Conservation (phyloP, 1,140 invertebrate species). For the Drosophila repleta region DNA sequence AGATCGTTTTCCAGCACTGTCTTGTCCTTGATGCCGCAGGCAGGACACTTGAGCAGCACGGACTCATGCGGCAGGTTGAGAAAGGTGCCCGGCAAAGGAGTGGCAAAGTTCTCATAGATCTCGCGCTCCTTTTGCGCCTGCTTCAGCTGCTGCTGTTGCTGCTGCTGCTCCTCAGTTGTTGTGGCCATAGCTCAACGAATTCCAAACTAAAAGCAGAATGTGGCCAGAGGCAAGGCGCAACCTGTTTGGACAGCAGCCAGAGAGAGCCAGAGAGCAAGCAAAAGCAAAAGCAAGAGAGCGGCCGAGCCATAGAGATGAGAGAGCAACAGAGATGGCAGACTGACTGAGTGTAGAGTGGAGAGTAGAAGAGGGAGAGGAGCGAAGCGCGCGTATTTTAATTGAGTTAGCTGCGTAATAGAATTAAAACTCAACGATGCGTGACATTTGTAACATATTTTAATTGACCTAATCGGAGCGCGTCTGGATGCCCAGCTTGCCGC, state of each 20-base stretch:
- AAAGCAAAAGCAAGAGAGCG: background rate
- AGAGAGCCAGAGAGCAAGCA: conserved; percentile 15
- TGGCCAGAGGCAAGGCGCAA: conserved; percentile 30
- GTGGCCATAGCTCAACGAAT: conserved; percentile 39
- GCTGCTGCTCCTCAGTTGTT: conserved; percentile 30
- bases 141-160: conserved; percentile 39
- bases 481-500: conserved; percentile 77
- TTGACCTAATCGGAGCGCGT: conserved; percentile 61
- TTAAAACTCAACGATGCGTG: conserved; percentile 53
- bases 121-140: conserved; percentile 55
- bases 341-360: background rate
- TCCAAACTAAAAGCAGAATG: conserved; percentile 54
- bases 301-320: too few relatives aligned
- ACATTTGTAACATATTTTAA: conserved; percentile 59
- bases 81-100: conserved; percentile 71
- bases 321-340: conserved; percentile 10
- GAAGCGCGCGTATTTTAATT: conserved; percentile 57
- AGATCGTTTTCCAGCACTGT: conserved; percentile 72
- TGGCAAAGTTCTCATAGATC: conserved; percentile 80
- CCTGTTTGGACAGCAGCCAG: conserved; percentile 43
- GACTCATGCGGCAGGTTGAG: conserved; percentile 70
- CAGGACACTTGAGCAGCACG: conserved; percentile 68
- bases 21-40: conserved; percentile 63
- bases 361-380: background rate
- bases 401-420: conserved; percentile 76